Conservation (phyloP, 2,888 invertebrate species). For the Rhagonycha lutea region DNA sequence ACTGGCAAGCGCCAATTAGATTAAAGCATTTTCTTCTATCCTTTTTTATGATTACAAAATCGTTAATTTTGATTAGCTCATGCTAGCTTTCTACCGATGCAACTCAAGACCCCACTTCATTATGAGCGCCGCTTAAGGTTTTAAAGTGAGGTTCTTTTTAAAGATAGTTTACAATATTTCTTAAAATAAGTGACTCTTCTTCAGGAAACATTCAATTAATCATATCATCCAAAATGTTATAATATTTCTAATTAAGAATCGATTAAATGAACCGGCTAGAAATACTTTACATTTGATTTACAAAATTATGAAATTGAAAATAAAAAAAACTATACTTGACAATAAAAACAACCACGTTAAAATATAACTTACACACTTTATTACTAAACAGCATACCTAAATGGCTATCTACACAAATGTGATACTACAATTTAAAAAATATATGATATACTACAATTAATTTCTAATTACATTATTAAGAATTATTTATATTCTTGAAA, state of each 20-base stretch:
- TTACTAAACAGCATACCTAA: slow-evolving; percentile 7
- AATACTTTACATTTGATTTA: background rate
- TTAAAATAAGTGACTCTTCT: no score
- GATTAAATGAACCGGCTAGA: background rate
- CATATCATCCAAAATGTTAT: no score
- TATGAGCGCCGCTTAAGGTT: no score
- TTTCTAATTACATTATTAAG: slow-evolving; percentile 12
- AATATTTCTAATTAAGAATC: background rate
- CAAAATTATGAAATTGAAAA: background rate
- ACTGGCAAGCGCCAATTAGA: no score
- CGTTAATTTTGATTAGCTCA: no score
- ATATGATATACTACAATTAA: slow-evolving; percentile 8
- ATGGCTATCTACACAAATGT: slow-evolving; percentile 10
- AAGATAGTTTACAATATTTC: no score
- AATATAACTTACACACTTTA: slow-evolving; percentile 10
- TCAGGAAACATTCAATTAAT: no score
- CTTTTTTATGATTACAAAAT: no score
- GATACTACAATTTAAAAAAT: slow-evolving; percentile 10
- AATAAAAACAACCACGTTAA: slow-evolving; percentile 2
- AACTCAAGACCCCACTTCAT: no score
- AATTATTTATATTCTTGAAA: slow-evolving; percentile 9
- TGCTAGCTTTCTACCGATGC: no score
- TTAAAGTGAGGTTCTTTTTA: no score
- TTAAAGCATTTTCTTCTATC: no score
- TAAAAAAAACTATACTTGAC: background rate